Conservation (phyloP, 2,797 vertebrate genomes). For the Carcharodon carcharias region DNA sequence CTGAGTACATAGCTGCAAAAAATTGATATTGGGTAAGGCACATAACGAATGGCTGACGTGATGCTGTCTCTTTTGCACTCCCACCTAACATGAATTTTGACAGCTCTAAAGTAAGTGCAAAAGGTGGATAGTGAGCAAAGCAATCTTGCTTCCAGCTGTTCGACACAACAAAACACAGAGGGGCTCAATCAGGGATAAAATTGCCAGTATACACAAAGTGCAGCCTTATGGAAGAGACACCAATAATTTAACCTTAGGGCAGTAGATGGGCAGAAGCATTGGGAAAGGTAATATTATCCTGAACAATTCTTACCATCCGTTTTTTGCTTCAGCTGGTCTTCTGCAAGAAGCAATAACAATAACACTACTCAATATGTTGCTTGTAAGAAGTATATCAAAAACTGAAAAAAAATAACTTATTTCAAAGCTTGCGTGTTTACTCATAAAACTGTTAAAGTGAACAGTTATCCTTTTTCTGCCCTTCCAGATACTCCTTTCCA, state of each 20-base stretch:
- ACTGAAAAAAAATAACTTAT: no score
- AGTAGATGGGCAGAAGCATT: no score
- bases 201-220: no score
- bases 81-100: neutral
- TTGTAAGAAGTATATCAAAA: neutral
- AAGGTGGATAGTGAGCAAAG: neutral
- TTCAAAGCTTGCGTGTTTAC: no score
- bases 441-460: no score
- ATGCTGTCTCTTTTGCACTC: neutral
- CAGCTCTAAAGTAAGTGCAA: neutral
- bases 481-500: no score
- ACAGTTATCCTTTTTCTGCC: no score
- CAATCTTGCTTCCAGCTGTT: neutral
- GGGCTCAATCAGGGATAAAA: neutral
- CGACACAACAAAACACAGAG: neutral
- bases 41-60: neutral
- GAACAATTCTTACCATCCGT: neutral
- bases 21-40: neutral
- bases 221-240: no score
- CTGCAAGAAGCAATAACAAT: neutral
- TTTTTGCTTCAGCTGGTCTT: neutral
- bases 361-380: neutral
- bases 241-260: neutral
- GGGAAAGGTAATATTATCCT: no score
- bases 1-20: neutral